Evolutionary conservation across 2,113 vertebrate species (phyloP), one percentile per base, ranked within the genome.

Genomic region (Tupaia tana): DNA sequence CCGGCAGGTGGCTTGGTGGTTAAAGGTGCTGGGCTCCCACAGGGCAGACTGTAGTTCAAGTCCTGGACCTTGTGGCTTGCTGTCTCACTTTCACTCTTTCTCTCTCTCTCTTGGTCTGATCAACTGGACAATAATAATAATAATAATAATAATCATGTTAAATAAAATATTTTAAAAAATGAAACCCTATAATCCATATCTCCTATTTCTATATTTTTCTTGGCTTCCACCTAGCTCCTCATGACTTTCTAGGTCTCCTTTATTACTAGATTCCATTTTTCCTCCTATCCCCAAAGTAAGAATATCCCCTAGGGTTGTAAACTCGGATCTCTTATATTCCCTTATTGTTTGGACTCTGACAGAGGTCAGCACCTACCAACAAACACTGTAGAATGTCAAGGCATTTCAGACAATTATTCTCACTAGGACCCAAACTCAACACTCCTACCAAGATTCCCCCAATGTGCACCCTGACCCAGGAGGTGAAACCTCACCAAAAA

Each of bases 221-320:
- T 75, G n/a, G 16, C n/a, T 66, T 90, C 58, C 16, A 61, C 59
- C 58, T 64, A 71, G 10, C 3, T 16, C 2, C 24, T 71, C 15
- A 54, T 11, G 61, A 9, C 16, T 79, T 27, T n/a, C 31, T 88
- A 25, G 25, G 16, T 80, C 74, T 54, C 56, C 54, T 79, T 81
- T 58, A 86, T 69, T 71, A 86, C 64, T 71, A 82, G 69, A 93
- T 82, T 73, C 66, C 74, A 52, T 79, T 91, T 86, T 56, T 63
- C 56, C 84, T 88, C 66, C 81, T 89, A 74, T 70, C 14, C 22
- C 52, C 82, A 25, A 93, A 61, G 56, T 24, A 19, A 69, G 13
- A 61, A 64, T 79, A 86, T 63, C 89, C 93, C 80, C n/a, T 81
- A 69, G 54, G 16, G 20, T 59, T 73, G 95, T 86, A 70, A 93